Evolutionary conservation across 2,888 invertebrate genomes (phyloP), one percentile per base, ranked within the genome.

Genomic region (Euproctis similis): DNA sequence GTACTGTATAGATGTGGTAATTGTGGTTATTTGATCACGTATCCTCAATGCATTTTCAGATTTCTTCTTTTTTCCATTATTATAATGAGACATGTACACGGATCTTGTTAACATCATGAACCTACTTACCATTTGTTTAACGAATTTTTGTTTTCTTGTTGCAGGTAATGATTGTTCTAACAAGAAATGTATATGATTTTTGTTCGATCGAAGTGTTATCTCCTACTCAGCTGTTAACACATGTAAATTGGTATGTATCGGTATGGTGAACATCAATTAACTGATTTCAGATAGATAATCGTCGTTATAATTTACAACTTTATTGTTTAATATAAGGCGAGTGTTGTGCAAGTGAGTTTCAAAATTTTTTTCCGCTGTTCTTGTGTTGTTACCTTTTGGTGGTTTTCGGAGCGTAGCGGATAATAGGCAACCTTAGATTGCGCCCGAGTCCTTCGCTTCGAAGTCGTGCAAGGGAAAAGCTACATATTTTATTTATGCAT

Each of bases 371-470:
- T 74, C 80, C 78, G 75, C 75, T 62, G 69, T 66, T 72, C 68
- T 71, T 71, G 66, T 68, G 70, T n/a, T n/a, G n/a, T 71, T 80
- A 72, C 78, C 75, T 80, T 81, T 82, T 72, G 70, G 63, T 82
- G 81, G 40, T 82, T 81, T 84, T 84, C 81, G 84, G 84, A 84
- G 84, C 84, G 84, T 84, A 71, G 78, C 84, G 77, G 64, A 69
- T 76, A 77, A 80, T 77, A 77, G 77, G 75, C 76, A 80, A 77
- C 81, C 82, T 80, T 78, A 77, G 71, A 74, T 75, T 74, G 73
- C 77, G 69, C 71, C 66, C 64, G 64, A 74, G 82, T 84, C 84
- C 82, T 82, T 84, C 80, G 74, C 51, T 55, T n/a, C 53, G 30
- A 58, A 59, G 67, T 62, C 63, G 65, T 65, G 62, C 70, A 67